Conservation (phyloP, 2,113 vertebrate genomes). For the Leptosomus discolor region DNA sequence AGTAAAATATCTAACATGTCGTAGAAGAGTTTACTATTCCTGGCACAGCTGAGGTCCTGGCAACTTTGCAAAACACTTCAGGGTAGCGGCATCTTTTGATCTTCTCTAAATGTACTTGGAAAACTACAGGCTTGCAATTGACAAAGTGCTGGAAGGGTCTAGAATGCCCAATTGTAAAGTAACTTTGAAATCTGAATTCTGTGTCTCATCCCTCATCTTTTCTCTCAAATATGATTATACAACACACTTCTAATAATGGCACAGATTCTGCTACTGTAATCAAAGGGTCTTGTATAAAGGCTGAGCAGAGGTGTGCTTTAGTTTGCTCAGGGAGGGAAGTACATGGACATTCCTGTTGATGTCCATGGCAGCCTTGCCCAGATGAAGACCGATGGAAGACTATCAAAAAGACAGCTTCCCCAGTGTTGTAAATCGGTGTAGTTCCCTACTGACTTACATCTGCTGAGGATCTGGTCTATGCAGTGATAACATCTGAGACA, state of each 20-base stretch:
- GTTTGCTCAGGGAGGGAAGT: background rate
- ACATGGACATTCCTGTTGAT: background rate
- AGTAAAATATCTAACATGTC: background rate
- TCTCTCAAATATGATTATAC: background rate
- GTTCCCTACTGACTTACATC: background rate
- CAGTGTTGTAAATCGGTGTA: background rate
- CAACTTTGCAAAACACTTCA: background rate
- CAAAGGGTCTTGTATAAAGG: background rate
- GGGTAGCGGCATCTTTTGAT: background rate
- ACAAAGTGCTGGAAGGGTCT: background rate
- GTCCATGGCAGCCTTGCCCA: background rate
- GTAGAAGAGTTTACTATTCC: background rate
- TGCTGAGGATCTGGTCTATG: background rate
- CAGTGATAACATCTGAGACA: background rate
- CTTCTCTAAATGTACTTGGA: background rate
- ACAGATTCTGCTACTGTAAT: background rate
- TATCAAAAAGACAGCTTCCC: background rate
- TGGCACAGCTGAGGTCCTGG: background rate
- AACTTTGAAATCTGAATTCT: background rate
- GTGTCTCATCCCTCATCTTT: background rate
- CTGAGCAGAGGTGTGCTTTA: background rate
- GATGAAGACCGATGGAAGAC: rapidly evolving
- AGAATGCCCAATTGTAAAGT: background rate
- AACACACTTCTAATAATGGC: background rate
- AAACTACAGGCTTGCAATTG: background rate